Evolutionary conservation across 2,113 vertebrate genomes (phyloP).

Genomic region (Pelmatolapia mariae): DNA sequence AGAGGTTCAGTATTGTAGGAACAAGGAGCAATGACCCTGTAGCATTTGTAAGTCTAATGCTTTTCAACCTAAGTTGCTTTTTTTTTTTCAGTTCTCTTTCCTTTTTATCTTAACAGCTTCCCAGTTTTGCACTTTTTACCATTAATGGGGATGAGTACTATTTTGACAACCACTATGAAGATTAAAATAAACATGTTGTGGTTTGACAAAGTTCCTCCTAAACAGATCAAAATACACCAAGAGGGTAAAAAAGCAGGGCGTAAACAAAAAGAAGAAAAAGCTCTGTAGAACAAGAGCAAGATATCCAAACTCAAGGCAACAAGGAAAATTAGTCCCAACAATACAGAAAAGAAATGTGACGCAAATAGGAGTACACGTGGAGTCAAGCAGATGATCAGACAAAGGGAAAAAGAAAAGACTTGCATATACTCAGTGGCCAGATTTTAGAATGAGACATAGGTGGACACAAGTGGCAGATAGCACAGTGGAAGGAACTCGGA

Average conservation of each 20-base stretch:
- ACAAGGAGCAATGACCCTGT: conserved; percentile 94
- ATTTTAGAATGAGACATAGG: neutral
- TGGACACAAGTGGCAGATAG: neutral
- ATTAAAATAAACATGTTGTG: neutral
- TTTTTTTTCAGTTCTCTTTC: neutral
- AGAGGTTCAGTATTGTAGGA: conserved; percentile 93
- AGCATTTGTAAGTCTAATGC: conserved; percentile 81
- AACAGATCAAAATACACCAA: neutral
- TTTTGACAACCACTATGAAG: neutral
- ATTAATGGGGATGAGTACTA: neutral
- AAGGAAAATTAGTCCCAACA: neutral
- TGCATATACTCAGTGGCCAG: neutral
- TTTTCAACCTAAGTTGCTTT: neutral
- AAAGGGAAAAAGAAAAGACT: neutral
- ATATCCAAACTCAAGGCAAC: neutral
- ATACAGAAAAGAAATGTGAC: neutral
- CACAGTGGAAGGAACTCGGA: neutral
- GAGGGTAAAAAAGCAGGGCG: neutral
- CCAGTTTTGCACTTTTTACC: neutral
- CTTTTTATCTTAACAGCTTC: neutral
- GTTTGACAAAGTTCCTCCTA: neutral
- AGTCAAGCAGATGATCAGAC: neutral
- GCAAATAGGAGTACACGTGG: neutral
- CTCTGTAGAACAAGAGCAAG: neutral
- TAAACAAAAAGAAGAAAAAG: neutral